Evolutionary conservation across 2,888 invertebrate genomes (phyloP).

Genomic region (Sarcophaga carnaria): DNA sequence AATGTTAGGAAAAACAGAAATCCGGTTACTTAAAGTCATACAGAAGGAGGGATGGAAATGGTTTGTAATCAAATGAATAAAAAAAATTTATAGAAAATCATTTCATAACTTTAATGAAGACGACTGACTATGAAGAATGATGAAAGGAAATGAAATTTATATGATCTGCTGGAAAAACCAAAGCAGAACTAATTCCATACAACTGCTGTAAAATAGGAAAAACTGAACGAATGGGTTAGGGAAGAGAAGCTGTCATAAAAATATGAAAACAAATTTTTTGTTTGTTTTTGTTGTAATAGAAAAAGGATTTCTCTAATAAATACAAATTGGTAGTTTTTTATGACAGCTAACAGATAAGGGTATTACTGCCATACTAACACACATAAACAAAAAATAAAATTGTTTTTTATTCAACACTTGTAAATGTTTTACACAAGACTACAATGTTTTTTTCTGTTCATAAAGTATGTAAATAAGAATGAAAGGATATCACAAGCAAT

Average conservation of each 20-base stretch:
- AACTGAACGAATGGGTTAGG: too few species aligned
- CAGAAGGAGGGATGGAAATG: too few species aligned
- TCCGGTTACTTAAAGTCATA: too few species aligned
- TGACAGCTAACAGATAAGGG: constrained; percentile 53
- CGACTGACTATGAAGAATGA: constrained; percentile 48
- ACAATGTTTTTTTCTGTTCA: background rate
- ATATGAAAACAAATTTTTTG: background rate
- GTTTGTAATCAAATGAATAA: constrained; percentile 19
- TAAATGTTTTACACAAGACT: too few species aligned
- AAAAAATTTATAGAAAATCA: constrained; percentile 43
- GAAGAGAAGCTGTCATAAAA: constrained; percentile 5
- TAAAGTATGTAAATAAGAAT: background rate
- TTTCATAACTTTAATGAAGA: constrained; percentile 58
- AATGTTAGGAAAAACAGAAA: too few species aligned
- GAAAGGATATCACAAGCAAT: background rate
- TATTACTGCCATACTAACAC: constrained; percentile 15
- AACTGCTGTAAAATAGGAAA: background rate
- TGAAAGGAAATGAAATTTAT: constrained; percentile 60
- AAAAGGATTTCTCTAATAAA: constrained; percentile 57
- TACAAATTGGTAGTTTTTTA: constrained; percentile 65
- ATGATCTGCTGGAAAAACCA: constrained; percentile 29
- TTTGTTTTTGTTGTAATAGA: background rate
- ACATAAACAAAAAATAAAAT: constrained; percentile 10
- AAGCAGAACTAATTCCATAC: constrained; percentile 3
- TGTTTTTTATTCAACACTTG: background rate